These are phyloP conservation scores for Crenichthys baileyi DNA, from an alignment of 2,797 vertebrate species.

Conservation along the genomic window DNA sequence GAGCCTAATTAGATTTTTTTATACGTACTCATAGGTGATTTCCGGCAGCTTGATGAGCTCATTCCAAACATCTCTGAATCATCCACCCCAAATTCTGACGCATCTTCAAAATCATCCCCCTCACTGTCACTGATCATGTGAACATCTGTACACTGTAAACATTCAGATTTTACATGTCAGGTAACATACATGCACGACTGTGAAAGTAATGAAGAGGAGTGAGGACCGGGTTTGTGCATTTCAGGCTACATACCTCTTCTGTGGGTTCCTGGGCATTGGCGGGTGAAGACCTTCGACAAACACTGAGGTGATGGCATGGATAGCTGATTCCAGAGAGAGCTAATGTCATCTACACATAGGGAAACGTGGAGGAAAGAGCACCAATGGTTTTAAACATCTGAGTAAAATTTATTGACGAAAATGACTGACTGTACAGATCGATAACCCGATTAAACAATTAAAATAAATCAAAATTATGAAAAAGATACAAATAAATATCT, in stretches of 20 bases:
- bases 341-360: conserved; percentile 88
- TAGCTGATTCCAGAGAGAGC: conserved; percentile 91
- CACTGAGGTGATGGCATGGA: conserved; percentile 96
- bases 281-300: conserved; percentile 93
- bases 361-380: conserved; percentile 31
- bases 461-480: not conserved
- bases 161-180: conserved; percentile 10
- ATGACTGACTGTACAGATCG: not conserved
- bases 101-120: conserved; percentile 97
- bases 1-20: not conserved
- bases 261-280: conserved; percentile 90
- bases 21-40: conserved; percentile 96
- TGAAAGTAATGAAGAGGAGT: conserved; percentile 9
- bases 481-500: not conserved
- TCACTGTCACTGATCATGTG: conserved; percentile 99
- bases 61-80: conserved; percentile 98
- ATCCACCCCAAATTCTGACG: conserved; percentile 97
- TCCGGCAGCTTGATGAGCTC: conserved; percentile 90
- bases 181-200: not conserved
- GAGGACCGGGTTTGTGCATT: not conserved
- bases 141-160: conserved; percentile 91
- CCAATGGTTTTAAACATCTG: not conserved
- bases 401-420: not conserved
- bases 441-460: not conserved
- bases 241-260: conserved; percentile 86